These are phyloP conservation scores for Sebastes iracundus DNA, from an alignment of 2,797 vertebrate genomes.

Conservation along the genomic window DNA sequence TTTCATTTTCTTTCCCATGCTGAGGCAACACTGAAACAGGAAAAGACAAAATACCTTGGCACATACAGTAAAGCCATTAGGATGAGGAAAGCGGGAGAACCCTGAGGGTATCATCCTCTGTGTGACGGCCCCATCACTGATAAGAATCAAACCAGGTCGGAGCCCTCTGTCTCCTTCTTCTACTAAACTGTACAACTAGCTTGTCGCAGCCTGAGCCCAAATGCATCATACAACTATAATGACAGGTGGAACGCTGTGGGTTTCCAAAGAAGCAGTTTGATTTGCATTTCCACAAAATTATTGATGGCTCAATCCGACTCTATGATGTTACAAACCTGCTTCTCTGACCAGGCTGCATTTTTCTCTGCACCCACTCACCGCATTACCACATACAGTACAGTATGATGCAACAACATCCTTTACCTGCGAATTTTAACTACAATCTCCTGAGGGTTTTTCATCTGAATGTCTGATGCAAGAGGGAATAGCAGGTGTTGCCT, in stretches of 20 bases:
- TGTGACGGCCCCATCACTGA: not conserved
- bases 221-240: not conserved
- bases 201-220: not conserved
- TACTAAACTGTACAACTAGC: not conserved
- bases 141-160: slow-evolving; percentile 26
- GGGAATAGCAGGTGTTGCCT: not conserved
- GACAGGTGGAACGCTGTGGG: not conserved
- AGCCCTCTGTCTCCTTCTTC: not conserved
- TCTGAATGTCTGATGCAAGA: not conserved
- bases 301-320: not conserved
- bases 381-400: not conserved
- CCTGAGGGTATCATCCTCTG: not conserved
- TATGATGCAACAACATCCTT: not conserved
- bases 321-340: not conserved
- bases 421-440: not conserved
- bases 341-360: not conserved
- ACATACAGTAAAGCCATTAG: not conserved
- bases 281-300: not conserved
- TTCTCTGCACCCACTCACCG: not conserved
- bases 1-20: not conserved
- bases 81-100: not conserved
- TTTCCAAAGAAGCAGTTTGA: not conserved
- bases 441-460: not conserved
- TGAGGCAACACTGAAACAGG: not conserved
- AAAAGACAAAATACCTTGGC: not conserved